Evolutionary conservation across 2,113 vertebrate species (phyloP).

Genomic region (Cyanistes caeruleus): DNA sequence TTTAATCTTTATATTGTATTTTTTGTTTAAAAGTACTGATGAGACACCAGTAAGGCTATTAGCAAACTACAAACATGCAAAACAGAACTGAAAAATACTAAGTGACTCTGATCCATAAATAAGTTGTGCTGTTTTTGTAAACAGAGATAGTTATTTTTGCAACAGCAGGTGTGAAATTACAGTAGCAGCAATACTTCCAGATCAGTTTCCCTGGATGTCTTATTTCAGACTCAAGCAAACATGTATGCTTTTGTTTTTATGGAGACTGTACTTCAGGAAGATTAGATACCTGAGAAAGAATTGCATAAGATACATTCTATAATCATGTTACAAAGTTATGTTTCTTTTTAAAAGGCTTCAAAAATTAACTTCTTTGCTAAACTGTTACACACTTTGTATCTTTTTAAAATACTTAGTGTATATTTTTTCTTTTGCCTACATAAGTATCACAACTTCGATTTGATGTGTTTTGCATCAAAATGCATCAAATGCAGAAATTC

Average conservation of each 20-base stretch:
- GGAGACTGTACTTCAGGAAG: background rate
- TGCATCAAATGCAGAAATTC: background rate
- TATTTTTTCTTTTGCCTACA: background rate
- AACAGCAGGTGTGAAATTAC: constrained; percentile 55
- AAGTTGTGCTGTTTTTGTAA: constrained; percentile 48
- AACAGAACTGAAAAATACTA: background rate
- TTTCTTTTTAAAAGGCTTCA: background rate
- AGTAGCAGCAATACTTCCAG: constrained; percentile 32
- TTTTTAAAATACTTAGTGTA: background rate
- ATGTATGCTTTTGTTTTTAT: background rate
- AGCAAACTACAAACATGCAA: background rate
- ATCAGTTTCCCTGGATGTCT: constrained; percentile 2
- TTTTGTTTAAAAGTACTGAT: background rate
- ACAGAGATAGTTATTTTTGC: constrained; percentile 56
- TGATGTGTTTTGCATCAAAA: background rate
- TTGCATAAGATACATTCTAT: background rate
- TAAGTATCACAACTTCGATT: background rate
- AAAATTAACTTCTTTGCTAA: background rate
- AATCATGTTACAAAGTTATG: background rate
- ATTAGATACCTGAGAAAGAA: background rate
- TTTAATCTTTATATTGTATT: background rate
- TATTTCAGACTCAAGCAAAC: background rate
- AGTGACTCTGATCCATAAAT: constrained; percentile 35
- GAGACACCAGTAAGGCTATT: background rate
- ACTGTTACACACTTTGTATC: background rate